Evolutionary conservation across 2,888 invertebrate genomes (phyloP).

Genomic region (Lasioglossum leucozonium): DNA sequence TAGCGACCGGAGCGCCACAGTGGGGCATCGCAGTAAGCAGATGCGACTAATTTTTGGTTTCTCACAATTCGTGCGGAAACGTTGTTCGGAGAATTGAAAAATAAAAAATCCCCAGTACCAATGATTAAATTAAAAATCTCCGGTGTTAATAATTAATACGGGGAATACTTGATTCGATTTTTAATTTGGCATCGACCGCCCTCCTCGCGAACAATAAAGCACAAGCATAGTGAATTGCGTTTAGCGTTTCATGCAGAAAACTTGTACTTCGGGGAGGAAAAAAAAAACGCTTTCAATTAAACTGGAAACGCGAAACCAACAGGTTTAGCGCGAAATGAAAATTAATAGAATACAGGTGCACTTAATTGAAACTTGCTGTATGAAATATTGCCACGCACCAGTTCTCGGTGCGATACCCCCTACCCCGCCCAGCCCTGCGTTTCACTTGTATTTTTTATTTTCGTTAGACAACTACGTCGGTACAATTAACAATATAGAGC

Average conservation of each 20-base stretch:
- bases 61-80: too few relatives aligned
- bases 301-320: background rate
- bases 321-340: background rate
- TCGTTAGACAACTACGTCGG: background rate
- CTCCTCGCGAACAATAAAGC: background rate
- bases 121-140: too few relatives aligned
- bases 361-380: constrained; percentile 1
- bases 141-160: background rate
- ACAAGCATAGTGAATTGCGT: background rate
- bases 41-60: too few relatives aligned
- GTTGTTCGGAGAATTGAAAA: too few relatives aligned
- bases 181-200: background rate
- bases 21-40: too few relatives aligned
- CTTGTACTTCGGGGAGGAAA: background rate
- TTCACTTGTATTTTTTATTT: background rate
- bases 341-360: constrained; percentile 9
- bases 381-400: background rate
- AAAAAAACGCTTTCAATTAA: background rate
- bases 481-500: background rate
- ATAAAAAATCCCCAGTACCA: too few relatives aligned
- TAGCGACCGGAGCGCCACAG: too few relatives aligned
- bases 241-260: background rate
- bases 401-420: background rate
- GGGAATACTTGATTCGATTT: background rate
- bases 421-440: background rate